Evolutionary conservation across 2,888 invertebrate species (phyloP).

Genomic region (Lasioglossum villosulum): DNA sequence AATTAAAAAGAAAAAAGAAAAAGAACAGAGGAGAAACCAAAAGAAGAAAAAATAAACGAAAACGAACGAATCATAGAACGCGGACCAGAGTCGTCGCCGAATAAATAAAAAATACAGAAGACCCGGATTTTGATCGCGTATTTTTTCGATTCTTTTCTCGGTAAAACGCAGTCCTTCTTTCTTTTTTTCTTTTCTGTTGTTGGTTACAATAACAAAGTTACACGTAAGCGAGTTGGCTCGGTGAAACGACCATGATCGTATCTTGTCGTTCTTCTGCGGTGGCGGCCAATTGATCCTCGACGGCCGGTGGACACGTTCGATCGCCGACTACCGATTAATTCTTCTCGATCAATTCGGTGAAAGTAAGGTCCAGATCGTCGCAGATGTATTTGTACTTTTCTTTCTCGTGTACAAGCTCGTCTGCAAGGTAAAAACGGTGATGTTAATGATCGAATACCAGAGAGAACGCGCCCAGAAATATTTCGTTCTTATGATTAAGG

Average conservation of each 20-base stretch:
- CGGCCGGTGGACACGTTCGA: constrained; percentile 48
- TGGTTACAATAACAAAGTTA: constrained; percentile 82
- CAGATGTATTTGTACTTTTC: constrained; percentile 99
- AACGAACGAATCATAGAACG: constrained; percentile 1
- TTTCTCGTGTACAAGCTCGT: constrained; percentile 98
- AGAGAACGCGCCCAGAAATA: background rate
- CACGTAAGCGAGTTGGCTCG: constrained; percentile 57
- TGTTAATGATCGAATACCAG: constrained; percentile 16
- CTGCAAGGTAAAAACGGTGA: constrained; percentile 86
- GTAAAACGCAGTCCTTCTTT: constrained; percentile 66
- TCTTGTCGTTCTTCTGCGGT: constrained; percentile 16
- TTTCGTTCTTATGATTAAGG: background rate
- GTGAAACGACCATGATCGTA: constrained; percentile 36
- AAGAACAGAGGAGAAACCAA: background rate
- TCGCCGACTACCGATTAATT: constrained; percentile 63
- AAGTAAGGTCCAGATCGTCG: constrained; percentile 99
- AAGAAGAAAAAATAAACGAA: background rate
- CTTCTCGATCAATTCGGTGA: constrained; percentile 92
- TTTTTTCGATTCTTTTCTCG: constrained; percentile 66
- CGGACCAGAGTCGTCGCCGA: constrained; percentile 4
- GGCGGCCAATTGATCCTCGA: constrained; percentile 49
- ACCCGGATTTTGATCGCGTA: constrained; percentile 55
- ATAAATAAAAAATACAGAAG: constrained; percentile 31
- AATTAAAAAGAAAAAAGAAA: constrained; percentile 30
- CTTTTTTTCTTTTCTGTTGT: constrained; percentile 48